These are phyloP conservation scores for Ophioninae sp. DNA, from an alignment of 2,888 invertebrate species.

Conservation along the genomic window DNA sequence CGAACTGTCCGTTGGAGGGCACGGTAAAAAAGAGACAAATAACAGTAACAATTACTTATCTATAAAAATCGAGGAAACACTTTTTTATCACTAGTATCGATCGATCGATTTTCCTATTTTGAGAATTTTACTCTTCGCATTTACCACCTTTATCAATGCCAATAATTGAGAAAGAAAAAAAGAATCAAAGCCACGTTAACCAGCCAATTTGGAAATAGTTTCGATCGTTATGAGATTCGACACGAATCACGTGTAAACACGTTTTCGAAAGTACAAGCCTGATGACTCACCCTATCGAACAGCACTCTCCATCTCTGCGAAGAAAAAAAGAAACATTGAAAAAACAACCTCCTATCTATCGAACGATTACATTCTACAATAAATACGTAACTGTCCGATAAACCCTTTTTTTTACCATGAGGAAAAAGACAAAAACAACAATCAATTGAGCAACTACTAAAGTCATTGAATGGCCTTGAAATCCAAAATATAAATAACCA, in stretches of 20 bases:
- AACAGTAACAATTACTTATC: background rate
- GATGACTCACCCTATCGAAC: slow-evolving; percentile 88
- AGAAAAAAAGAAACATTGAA: slow-evolving; percentile 67
- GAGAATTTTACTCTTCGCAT: slow-evolving; percentile 10
- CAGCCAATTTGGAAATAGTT: background rate
- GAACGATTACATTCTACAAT: background rate
- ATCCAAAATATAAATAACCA: too few species aligned
- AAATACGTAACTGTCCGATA: too few species aligned
- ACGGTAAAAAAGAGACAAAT: background rate
- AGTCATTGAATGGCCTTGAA: too few species aligned
- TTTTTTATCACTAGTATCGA: slow-evolving; percentile 52
- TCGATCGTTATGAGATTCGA: background rate
- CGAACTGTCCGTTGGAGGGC: slow-evolving; percentile 85
- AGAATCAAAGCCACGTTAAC: background rate
- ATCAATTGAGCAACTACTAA: background rate
- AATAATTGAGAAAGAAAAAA: background rate
- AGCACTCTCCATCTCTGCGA: slow-evolving; percentile 93
- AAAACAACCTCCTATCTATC: slow-evolving; percentile 30
- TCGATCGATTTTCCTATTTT: slow-evolving; percentile 7
- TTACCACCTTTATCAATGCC: background rate
- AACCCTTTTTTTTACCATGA: background rate
- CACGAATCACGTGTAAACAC: background rate
- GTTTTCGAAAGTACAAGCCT: background rate
- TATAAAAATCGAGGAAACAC: background rate
- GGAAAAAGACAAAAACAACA: background rate